phyloP scores from a whole-genome alignment of 2,797 vertebrate genomes.

The Phoebastria nigripes region DNA sequence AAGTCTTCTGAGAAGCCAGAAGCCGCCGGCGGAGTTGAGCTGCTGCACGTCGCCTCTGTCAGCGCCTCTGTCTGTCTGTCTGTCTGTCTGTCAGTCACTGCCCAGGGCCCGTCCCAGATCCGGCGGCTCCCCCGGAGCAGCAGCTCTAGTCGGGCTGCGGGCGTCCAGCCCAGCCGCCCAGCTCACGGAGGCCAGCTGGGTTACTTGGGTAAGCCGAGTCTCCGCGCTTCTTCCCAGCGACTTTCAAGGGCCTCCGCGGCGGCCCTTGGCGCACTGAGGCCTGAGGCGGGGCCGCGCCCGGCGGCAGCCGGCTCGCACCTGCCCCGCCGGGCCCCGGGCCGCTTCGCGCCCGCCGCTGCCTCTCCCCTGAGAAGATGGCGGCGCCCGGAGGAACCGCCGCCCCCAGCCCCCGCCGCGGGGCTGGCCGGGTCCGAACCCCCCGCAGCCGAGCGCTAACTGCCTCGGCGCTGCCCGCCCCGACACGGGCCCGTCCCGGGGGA shows the following conservation, averaged over 20 bases:
- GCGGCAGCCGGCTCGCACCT: background rate
- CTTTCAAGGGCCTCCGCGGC: no score
- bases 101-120: no score
- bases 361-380: background rate
- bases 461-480: no score
- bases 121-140: no score
- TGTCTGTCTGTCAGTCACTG: no score
- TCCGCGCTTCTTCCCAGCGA: background rate
- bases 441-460: no score
- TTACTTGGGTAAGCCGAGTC: background rate
- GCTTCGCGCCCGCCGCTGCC: background rate
- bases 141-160: no score
- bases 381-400: no score
- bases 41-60: no score
- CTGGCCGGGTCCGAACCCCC: no score
- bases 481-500: background rate
- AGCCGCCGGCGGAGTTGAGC: background rate
- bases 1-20: background rate
- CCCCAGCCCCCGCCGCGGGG: background rate
- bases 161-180: background rate
- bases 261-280: background rate
- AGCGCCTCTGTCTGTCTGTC: no score
- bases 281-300: background rate
- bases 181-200: no score
- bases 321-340: background rate